A percentile compares a stretch with the other conserved stretches of the same genome.
Evolutionary conservation across 53 echinoderm and acorn worm species (phyloP).

Genomic region (Antedon mediterranea): DNA sequence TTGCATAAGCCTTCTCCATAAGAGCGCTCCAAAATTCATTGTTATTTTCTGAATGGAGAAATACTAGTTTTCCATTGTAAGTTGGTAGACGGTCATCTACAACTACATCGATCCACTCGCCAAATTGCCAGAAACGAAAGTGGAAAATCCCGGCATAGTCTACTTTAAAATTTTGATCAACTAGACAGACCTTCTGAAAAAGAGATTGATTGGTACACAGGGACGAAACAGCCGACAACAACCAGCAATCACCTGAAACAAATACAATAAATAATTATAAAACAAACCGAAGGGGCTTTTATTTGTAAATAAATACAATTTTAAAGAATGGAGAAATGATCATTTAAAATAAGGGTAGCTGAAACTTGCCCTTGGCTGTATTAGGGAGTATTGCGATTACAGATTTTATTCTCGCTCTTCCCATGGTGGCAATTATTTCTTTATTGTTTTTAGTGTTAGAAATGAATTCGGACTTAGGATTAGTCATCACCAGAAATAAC

Average conservation of each 20-base stretch:
- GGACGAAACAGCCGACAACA: conserved; percentile 75
- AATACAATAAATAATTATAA: neutral
- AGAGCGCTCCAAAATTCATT: conserved; percentile 99
- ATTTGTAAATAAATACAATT: too few relatives aligned
- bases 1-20: conserved; percentile 93
- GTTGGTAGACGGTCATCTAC: conserved; percentile 83
- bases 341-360: too few relatives aligned
- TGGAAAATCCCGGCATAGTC: conserved; percentile 73
- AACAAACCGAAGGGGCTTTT: too few relatives aligned
- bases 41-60: conserved; percentile 77
- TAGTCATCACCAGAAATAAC: too few relatives aligned
- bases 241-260: conserved; percentile 90
- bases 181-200: conserved; percentile 49
- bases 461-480: too few relatives aligned
- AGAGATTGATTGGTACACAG: conserved; percentile 78
- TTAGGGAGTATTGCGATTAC: too few relatives aligned
- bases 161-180: conserved; percentile 52
- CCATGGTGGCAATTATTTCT: too few relatives aligned
- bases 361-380: too few relatives aligned
- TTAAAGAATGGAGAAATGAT: too few relatives aligned
- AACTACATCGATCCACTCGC: conserved; percentile 58
- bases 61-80: conserved; percentile 70
- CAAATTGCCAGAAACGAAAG: conserved; percentile 95
- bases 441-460: too few relatives aligned
- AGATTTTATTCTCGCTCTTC: too few relatives aligned